These are phyloP conservation scores for Lanistes nyassanus DNA, from an alignment of 1,140 invertebrate species.

Conservation along the genomic window DNA sequence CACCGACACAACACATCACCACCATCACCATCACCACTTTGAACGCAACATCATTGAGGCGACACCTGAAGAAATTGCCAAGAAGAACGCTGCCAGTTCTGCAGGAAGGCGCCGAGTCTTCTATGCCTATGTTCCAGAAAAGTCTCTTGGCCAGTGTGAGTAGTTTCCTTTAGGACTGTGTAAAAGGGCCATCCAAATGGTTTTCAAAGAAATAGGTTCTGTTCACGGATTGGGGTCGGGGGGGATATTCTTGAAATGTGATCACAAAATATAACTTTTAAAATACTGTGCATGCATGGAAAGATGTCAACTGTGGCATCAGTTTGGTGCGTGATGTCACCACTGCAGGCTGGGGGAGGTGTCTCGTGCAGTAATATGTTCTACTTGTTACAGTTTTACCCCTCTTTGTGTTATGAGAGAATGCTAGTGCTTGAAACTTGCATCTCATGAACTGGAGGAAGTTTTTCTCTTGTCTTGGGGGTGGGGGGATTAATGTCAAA, in stretches of 20 bases:
- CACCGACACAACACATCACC: background rate
- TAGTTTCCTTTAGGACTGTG: no score
- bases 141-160: slow-evolving; percentile 34
- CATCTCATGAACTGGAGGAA: background rate
- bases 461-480: background rate
- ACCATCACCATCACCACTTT: background rate
- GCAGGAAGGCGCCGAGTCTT: slow-evolving; percentile 18
- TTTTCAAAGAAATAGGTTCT: no score
- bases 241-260: no score
- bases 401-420: background rate
- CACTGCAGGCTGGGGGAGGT: background rate
- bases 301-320: no score
- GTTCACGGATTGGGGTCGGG: no score
- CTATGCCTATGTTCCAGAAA: slow-evolving; percentile 36
- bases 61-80: slow-evolving; percentile 20
- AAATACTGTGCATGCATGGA: no score
- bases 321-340: background rate
- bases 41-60: slow-evolving; percentile 21
- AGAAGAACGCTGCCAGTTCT: slow-evolving; percentile 16
- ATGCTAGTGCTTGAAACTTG: background rate
- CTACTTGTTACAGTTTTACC: background rate
- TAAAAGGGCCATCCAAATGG: no score
- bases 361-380: background rate
- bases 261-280: no score
- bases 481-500: background rate